A percentile compares a stretch with the other conserved stretches of the same genome.
phyloP scores from a whole-genome alignment of 2,797 vertebrate genomes.

The Sarcophilus harrisii region DNA sequence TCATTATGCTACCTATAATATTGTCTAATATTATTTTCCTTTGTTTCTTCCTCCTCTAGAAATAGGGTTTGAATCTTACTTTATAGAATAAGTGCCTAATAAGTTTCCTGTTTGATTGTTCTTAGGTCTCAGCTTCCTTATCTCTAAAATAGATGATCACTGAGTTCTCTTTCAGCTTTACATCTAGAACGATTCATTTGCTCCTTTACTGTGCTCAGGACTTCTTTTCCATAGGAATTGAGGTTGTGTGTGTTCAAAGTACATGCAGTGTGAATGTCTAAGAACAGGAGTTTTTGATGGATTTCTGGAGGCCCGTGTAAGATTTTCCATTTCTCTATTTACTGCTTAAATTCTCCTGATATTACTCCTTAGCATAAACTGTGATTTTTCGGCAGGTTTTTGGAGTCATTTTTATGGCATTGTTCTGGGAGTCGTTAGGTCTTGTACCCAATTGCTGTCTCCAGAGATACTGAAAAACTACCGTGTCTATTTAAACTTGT shows the following conservation, averaged over 20 bases:
- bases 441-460: neutral
- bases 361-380: neutral
- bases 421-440: neutral
- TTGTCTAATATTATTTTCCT: neutral
- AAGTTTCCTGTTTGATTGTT: neutral
- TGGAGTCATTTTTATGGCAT: neutral
- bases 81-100: neutral
- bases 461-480: neutral
- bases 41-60: neutral
- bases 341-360: neutral
- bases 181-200: neutral
- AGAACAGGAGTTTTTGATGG: neutral
- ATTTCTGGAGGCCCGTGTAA: neutral
- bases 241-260: accelerated
- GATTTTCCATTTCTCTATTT: neutral
- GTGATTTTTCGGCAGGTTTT: constrained; percentile 6
- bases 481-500: neutral
- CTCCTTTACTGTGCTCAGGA: no score
- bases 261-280: neutral
- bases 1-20: neutral
- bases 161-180: neutral
- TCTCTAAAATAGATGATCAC: neutral
- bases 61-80: neutral
- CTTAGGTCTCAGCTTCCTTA: neutral
- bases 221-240: accelerated